Evolutionary conservation across 2,113 vertebrate genomes (phyloP), one percentile per base, ranked within the genome.

Genomic region (Symphodus melops): DNA sequence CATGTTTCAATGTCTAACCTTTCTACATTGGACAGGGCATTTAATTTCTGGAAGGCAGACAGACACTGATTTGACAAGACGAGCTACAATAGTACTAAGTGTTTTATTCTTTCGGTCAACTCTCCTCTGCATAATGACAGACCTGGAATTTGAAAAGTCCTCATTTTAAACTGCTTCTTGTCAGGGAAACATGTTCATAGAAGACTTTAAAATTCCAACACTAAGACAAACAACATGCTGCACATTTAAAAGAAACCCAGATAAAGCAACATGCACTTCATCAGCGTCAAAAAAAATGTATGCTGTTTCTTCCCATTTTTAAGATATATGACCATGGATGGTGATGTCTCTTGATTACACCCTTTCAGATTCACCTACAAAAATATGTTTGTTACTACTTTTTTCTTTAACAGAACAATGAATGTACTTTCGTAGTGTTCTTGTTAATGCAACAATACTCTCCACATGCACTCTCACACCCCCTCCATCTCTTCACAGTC

Each of bases 401-500:
- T 16, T 61, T 20, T 11, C 9, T 42, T 5, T 42, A 2, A 37
- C 25, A 21, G 28, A 33, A 41, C 39, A 41, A 41, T 41, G 39
- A 10, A 41, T 41, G 3, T 10, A 2, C 11, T 41, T 9, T 10
- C 39, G 10, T 2, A 6, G 28, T 25, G 20, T 52, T 21, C 25
- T 5, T 58, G 60, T 69, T 65, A 19, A 8, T 42, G 19, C 44
- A 74, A n/a, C 19, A 36, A 33, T 36, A 17, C 16, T 52, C 19
- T 41, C 39, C 14, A 14, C 4, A 41, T 10, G 41, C 12, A n/a
- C 11, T 19, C 19, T 79, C 48, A 86, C 64, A 36, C 8, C 33
- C 17, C 28, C 41, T 23, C 44, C 21, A 44, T 82, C 9, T 79
- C 37, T 85, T 68, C 92, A 28, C 95, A 99, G 98, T 99, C 98